Conservation (phyloP, 2,113 vertebrate species). For the Rhinolophus sinicus region DNA sequence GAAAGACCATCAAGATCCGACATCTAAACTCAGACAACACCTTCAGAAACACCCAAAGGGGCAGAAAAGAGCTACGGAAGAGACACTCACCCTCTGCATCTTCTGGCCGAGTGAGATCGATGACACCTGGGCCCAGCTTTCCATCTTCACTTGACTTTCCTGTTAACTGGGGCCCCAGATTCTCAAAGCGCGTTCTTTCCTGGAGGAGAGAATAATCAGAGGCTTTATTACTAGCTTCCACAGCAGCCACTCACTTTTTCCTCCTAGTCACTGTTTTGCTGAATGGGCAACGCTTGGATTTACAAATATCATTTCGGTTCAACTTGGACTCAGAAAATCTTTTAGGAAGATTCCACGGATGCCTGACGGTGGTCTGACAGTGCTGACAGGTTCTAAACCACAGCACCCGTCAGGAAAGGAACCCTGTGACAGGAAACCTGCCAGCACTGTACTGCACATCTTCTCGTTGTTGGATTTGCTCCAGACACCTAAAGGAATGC, state of each 20-base stretch:
- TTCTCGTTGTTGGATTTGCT: conserved; percentile 70
- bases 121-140: conserved; percentile 97
- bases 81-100: conserved; percentile 95
- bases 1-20: background rate
- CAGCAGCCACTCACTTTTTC: background rate
- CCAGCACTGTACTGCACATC: conserved; percentile 42
- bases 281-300: background rate
- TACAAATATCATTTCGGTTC: background rate
- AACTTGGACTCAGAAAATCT: background rate
- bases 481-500: conserved; percentile 76
- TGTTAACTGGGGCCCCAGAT: conserved; percentile 92
- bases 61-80: background rate
- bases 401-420: conserved; percentile 75
- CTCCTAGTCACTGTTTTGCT: background rate
- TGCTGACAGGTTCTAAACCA: conserved; percentile 30
- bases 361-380: conserved; percentile 11
- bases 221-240: conserved; percentile 45
- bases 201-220: conserved; percentile 84
- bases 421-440: conserved; percentile 59
- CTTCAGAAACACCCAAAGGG: background rate
- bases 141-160: conserved; percentile 95
- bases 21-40: background rate
- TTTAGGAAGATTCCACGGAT: background rate
- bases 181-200: conserved; percentile 97
- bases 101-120: conserved; percentile 98